A percentile compares a stretch with the other conserved stretches of the same genome.
Evolutionary conservation across 2,888 invertebrate species (phyloP).

Genomic region (Labia minor): DNA sequence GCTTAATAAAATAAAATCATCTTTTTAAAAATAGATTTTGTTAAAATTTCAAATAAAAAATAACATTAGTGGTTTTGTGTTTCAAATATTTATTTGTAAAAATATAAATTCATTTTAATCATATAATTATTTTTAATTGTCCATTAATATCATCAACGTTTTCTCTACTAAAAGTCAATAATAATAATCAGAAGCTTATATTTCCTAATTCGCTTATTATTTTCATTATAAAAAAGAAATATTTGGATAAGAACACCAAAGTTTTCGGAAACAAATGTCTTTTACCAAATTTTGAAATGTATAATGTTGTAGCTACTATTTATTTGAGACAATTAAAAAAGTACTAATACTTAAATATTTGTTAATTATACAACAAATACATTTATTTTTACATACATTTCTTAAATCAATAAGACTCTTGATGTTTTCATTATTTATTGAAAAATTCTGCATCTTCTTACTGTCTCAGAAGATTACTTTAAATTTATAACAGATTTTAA

Average conservation of each 20-base stretch:
- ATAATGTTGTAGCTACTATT: not conserved
- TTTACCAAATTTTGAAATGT: not conserved
- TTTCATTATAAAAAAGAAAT: not conserved
- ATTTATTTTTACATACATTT: not conserved
- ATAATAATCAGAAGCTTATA: not conserved
- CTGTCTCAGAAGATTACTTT: not conserved
- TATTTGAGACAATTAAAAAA: not conserved
- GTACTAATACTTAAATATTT: too few relatives aligned
- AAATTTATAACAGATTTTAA: not conserved
- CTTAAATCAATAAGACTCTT: not conserved
- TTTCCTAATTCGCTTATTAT: not conserved
- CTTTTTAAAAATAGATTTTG: too few relatives aligned
- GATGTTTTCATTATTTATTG: too few relatives aligned
- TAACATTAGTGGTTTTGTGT: too few relatives aligned
- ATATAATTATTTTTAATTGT: not conserved
- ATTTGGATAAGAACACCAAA: not conserved
- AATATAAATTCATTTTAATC: too few relatives aligned
- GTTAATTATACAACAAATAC: not conserved
- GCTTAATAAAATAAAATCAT: too few relatives aligned
- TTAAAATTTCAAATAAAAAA: too few relatives aligned
- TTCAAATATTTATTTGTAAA: too few relatives aligned
- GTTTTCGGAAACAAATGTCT: not conserved
- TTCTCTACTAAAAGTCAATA: not conserved
- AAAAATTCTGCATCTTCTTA: not conserved
- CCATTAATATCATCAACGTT: not conserved